These are phyloP conservation scores for Micromussa lordhowensis DNA, from an alignment of 92 coral and sea anemone genomes.

Conservation along the genomic window DNA sequence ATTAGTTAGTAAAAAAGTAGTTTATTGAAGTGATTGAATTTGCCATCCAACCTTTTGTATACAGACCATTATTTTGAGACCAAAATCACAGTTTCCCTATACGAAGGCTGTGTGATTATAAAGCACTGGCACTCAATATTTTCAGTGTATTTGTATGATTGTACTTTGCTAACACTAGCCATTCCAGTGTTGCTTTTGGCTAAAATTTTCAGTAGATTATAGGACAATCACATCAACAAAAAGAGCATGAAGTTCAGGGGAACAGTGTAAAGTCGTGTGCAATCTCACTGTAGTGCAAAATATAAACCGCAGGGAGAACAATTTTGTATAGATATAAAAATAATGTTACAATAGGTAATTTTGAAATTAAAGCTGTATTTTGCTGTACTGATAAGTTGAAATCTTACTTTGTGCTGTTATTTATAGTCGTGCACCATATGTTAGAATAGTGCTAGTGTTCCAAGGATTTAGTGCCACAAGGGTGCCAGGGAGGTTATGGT, in stretches of 20 bases:
- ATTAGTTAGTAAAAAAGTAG: no score
- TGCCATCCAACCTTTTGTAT: background rate
- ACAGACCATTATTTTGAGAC: no score
- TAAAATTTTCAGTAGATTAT: background rate
- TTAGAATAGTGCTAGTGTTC: no score
- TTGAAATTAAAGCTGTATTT: background rate
- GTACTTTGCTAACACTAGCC: background rate
- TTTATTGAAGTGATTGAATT: no score
- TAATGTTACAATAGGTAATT: constrained; percentile 3
- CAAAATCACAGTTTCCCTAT: no score
- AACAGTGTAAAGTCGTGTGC: no score
- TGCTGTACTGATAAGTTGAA: background rate
- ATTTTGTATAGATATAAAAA: background rate
- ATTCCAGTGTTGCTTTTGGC: background rate
- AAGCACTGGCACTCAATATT: background rate
- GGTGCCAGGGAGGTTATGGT: no score
- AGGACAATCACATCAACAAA: no score
- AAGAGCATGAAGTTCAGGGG: no score
- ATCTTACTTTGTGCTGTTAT: background rate
- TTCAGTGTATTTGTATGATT: background rate
- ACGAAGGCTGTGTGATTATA: background rate
- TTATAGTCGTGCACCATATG: no score
- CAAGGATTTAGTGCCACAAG: no score
- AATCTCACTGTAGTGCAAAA: background rate
- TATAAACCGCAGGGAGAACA: background rate